Percentiles rank a stretch among this genome's conserved stretches.
phyloP scores from a whole-genome alignment of 2,113 vertebrate genomes.

The Lasiurus cinereus region DNA sequence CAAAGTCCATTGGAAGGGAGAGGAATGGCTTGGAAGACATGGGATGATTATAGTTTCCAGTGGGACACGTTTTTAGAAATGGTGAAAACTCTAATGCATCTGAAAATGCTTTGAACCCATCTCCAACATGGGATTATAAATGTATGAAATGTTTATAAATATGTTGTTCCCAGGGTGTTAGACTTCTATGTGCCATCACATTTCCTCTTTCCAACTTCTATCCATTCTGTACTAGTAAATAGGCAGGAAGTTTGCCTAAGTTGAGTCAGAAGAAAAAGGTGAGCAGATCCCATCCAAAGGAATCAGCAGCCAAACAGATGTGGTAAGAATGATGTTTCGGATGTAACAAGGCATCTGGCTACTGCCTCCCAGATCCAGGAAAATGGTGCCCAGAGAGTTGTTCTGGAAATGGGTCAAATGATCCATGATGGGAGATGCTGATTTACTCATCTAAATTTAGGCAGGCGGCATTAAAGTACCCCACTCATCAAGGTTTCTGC shows the following conservation, averaged over 20 bases:
- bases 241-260: slow-evolving; percentile 34
- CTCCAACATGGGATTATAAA: slow-evolving; percentile 28
- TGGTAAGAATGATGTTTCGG: slow-evolving; percentile 53
- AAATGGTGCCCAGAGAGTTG: slow-evolving; percentile 60
- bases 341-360: slow-evolving; percentile 61
- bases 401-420: slow-evolving; percentile 68
- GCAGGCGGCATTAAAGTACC: slow-evolving; percentile 27
- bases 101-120: slow-evolving; percentile 37
- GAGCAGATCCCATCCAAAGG: slow-evolving; percentile 41
- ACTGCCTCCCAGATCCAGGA: slow-evolving; percentile 23
- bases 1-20: neutral
- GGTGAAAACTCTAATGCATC: neutral
- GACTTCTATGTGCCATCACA: neutral
- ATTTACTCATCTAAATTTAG: slow-evolving; percentile 73
- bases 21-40: neutral
- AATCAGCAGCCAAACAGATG: slow-evolving; percentile 72
- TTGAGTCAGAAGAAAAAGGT: slow-evolving; percentile 62
- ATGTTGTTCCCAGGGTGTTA: neutral
- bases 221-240: neutral
- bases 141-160: neutral
- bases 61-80: slow-evolving; percentile 6
- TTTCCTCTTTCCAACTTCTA: neutral
- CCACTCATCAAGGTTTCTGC: slow-evolving; percentile 63
- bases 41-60: neutral
- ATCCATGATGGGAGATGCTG: slow-evolving; percentile 17